Base-by-base conservation (phyloP, 2,113 vertebrate genomes). In the Hirundichthys speculiger region DNA sequence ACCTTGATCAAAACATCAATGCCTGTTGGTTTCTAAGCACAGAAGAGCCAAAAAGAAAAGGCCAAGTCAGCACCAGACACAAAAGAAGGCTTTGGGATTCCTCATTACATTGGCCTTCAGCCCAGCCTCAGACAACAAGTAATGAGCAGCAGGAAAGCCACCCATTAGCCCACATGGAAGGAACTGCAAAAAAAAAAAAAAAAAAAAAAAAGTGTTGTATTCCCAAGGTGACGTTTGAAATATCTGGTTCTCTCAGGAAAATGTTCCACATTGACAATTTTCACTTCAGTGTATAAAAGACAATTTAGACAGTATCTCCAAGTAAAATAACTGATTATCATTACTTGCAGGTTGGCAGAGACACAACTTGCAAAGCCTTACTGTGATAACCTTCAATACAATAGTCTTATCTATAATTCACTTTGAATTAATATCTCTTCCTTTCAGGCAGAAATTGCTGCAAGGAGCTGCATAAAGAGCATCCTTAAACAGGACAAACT, bases 31-130 rank as follows among this genome's bases (percentile, higher is more conserved):
- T 53, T 63, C 54, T 69, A 50, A 64, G 21, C 13, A n/a, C 39
- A n/a, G 14, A 21, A 38, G 41, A 64, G 15, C 21, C 57, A 46
- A 19, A 22, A 42, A 71, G 27, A 27, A 65, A 55, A 39, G 41
- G 20, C 48, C 2, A 2, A 69, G 47, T 27, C 24, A 13, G 53
- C 40, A 21, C 16, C 63, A 51, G 78, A 58, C 54, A 81, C 71
- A 81, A 80, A 65, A 49, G 38, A 77, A 64, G 68, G 43, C 42
- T 40, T 12, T 51, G 68, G 39, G 63, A 65, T 79, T 69, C 62
- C 75, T 84, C 69, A 82, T 86, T 84, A 86, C 61, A 51, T 53
- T 60, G 18, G 63, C 63, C 69, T 74, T 75, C 63, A 79, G 64
- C 53, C 38, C 12, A 19, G 41, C 60, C 53, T 46, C 72, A 58